Evolutionary conservation across 2,113 vertebrate genomes (phyloP).

Genomic region (Ictalurus punctatus): DNA sequence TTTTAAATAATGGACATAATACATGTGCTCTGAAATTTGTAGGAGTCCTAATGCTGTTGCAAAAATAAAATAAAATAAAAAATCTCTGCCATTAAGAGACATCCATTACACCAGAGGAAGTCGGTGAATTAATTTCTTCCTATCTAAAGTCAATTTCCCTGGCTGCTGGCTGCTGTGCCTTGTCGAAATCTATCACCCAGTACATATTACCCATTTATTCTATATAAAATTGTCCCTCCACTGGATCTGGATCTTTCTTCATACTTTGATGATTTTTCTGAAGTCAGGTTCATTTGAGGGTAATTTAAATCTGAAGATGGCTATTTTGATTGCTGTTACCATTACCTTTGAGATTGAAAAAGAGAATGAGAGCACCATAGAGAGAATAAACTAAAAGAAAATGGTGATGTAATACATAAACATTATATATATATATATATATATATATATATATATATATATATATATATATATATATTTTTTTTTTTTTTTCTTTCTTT

Average conservation of each 20-base stretch:
- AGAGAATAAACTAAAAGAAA: conserved; percentile 44
- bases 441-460: conserved; percentile 41
- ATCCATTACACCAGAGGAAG: not conserved
- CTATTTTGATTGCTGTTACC: conserved; percentile 41
- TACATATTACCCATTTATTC: conserved; percentile 36
- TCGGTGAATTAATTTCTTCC: conserved; percentile 9
- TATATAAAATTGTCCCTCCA: conserved; percentile 34
- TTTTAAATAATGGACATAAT: conserved; percentile 9
- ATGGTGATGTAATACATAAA: not conserved
- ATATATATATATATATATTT: conserved; percentile 44
- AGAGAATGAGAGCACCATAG: conserved; percentile 29
- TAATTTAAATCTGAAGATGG: conserved; percentile 49
- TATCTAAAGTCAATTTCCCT: conserved; percentile 31
- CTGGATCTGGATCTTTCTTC: conserved; percentile 3
- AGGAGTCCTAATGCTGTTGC: not conserved
- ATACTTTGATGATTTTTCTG: conserved; percentile 33
- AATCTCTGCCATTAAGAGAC: not conserved
- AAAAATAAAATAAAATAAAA: not conserved
- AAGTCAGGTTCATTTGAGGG: conserved; percentile 49
- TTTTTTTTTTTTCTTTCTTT: conserved; percentile 25
- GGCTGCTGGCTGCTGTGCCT: too few species aligned
- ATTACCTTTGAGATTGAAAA: conserved; percentile 30
- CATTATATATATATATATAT: too few species aligned
- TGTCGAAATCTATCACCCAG: conserved; percentile 30
- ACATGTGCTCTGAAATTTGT: not conserved